Percentiles rank a stretch among this genome's conserved stretches.
phyloP scores from a whole-genome alignment of 2,888 invertebrate species.

The Mythimna loreyi region DNA sequence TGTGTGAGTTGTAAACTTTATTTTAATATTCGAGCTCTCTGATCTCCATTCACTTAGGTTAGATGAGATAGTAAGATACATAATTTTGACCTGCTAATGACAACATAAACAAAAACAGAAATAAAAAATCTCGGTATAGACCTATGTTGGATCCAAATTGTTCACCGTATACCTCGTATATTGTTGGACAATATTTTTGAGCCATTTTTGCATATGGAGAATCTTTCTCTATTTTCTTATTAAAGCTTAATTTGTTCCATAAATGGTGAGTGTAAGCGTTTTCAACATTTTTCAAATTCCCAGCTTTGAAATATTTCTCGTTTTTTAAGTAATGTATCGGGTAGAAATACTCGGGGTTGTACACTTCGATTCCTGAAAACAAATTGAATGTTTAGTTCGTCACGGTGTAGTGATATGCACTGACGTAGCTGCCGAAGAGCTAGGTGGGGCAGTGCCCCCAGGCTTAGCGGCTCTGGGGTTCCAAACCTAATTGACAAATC shows the following conservation, averaged over 20 bases:
- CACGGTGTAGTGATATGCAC: too few species aligned
- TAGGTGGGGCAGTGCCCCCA: too few species aligned
- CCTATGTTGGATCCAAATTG: constrained; percentile 50
- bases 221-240: constrained; percentile 57
- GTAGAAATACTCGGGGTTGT: constrained; percentile 92
- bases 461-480: too few species aligned
- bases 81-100: too few species aligned
- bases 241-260: constrained; percentile 70
- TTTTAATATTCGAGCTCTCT: too few species aligned
- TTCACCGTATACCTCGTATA: constrained; percentile 64
- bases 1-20: too few species aligned
- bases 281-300: constrained; percentile 28
- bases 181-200: constrained; percentile 65
- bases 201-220: constrained; percentile 63
- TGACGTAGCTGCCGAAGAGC: too few species aligned
- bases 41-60: too few species aligned
- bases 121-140: too few species aligned
- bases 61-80: too few species aligned
- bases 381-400: background rate
- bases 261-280: constrained; percentile 70
- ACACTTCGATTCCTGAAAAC: constrained; percentile 91
- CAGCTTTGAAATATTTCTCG: constrained; percentile 44
- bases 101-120: too few species aligned
- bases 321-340: constrained; percentile 91
- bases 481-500: too few species aligned